Conservation (phyloP, 2,888 invertebrate genomes). For the Muschampia staudingeri region DNA sequence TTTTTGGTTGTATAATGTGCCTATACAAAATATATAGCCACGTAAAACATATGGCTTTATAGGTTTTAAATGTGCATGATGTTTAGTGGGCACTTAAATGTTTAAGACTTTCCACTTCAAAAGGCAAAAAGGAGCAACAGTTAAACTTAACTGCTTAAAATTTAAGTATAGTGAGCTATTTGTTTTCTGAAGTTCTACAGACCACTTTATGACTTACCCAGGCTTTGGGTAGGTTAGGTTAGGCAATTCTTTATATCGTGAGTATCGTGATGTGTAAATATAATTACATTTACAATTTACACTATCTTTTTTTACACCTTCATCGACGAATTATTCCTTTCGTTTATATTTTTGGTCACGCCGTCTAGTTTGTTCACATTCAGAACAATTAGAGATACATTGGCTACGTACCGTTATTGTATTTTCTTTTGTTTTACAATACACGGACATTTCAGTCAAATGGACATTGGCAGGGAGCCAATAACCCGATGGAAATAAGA, state of each 20-base stretch:
- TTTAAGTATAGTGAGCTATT: too few species aligned
- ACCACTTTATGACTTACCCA: too few species aligned
- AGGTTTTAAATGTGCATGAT: background rate
- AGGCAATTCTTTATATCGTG: too few species aligned
- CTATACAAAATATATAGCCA: too few species aligned
- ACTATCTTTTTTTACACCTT: background rate
- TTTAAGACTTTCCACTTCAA: too few species aligned
- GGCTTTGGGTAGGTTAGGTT: too few species aligned
- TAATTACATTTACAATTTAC: too few species aligned
- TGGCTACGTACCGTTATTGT: constrained; percentile 12
- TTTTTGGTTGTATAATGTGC: background rate
- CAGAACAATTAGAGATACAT: constrained; percentile 37
- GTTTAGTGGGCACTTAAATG: background rate
- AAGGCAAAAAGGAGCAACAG: too few species aligned
- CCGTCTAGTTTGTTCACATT: constrained; percentile 25
- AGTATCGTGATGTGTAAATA: too few species aligned
- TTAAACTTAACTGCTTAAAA: too few species aligned
- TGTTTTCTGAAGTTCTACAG: too few species aligned
- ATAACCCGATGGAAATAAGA: constrained; percentile 38
- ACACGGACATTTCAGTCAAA: constrained; percentile 43
- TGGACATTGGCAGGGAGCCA: constrained; percentile 43
- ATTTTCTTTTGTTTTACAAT: constrained; percentile 45
- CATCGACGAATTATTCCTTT: background rate
- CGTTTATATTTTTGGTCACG: background rate
- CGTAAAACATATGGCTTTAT: background rate